Evolutionary conservation across 1,140 invertebrate species (phyloP).

Genomic region (Pseudomyrmex pallidus): DNA sequence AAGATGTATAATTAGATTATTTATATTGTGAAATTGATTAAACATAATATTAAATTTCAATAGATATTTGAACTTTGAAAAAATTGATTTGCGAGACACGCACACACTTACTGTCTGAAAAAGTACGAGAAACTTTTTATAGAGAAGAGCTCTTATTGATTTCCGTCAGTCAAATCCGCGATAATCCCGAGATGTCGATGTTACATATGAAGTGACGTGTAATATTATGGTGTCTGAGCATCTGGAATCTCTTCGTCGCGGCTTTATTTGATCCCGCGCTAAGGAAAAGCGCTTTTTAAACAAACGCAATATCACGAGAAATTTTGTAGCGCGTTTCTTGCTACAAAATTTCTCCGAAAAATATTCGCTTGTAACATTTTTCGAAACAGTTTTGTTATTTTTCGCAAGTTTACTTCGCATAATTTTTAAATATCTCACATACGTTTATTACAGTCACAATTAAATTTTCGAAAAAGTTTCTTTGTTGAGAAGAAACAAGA

Average conservation of each 20-base stretch:
- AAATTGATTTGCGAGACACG: not conserved
- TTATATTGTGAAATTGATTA: conserved; percentile 11
- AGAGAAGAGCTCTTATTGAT: conserved; percentile 25
- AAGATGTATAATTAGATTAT: not conserved
- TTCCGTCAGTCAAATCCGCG: conserved; percentile 32
- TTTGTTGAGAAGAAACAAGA: not conserved
- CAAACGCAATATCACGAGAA: conserved; percentile 24
- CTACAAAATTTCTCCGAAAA: not conserved
- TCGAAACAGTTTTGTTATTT: not conserved
- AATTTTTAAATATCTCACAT: not conserved
- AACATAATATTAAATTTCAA: not conserved
- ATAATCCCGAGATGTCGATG: conserved; percentile 24
- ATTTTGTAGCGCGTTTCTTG: no score
- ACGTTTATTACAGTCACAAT: not conserved
- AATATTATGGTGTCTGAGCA: conserved; percentile 34
- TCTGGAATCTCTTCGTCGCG: not conserved
- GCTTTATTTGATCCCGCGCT: conserved; percentile 7
- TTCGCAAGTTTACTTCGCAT: not conserved
- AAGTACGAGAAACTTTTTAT: not conserved
- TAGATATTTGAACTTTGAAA: conserved; percentile 11
- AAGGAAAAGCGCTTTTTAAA: not conserved
- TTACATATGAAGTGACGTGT: conserved; percentile 9
- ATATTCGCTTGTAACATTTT: not conserved
- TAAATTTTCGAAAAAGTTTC: not conserved
- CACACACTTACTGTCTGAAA: not conserved